Evolutionary conservation across 2,888 invertebrate species (phyloP), one percentile per base, ranked within the genome.

Genomic region (Helobdella robusta): DNA sequence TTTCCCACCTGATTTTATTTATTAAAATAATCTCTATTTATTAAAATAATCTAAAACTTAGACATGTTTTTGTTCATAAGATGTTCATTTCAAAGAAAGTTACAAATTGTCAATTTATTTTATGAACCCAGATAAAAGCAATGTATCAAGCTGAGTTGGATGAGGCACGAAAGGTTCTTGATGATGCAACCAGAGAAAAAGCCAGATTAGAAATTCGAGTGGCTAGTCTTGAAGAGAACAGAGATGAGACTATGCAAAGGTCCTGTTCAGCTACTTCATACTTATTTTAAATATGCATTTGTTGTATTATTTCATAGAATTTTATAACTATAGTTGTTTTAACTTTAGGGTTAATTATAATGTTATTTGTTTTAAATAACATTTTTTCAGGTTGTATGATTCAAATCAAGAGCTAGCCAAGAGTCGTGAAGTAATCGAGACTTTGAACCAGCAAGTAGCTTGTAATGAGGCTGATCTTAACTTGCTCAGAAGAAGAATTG

Each of bases 71-170:
- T n/a, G n/a, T n/a, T n/a, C n/a, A n/a, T n/a, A n/a, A n/a, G n/a
- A n/a, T n/a, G n/a, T n/a, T n/a, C n/a, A n/a, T n/a, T n/a, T n/a
- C n/a, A n/a, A n/a, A n/a, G n/a, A n/a, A n/a, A n/a, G n/a, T n/a
- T n/a, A n/a, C n/a, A n/a, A n/a, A n/a, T n/a, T n/a, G n/a, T n/a
- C n/a, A n/a, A n/a, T n/a, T n/a, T n/a, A n/a, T n/a, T n/a, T n/a
- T n/a, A n/a, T n/a, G n/a, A n/a, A n/a, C n/a, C n/a, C 72, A 74
- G 65, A 74, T 79, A 64, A 78, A 80, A 73, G 73, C 74, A 64
- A 79, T 80, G 78, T 82, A 79, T 74, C 79, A 81, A 59, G 78
- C 78, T 63, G 81, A 82, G 68, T 73, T 83, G 68, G 76, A 78
- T 5, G 80, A 81, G 66, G 81, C 82, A 23, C 72, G 82, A 46